phyloP scores from a whole-genome alignment of 2,113 vertebrate species.

The Leucosticte australis region DNA sequence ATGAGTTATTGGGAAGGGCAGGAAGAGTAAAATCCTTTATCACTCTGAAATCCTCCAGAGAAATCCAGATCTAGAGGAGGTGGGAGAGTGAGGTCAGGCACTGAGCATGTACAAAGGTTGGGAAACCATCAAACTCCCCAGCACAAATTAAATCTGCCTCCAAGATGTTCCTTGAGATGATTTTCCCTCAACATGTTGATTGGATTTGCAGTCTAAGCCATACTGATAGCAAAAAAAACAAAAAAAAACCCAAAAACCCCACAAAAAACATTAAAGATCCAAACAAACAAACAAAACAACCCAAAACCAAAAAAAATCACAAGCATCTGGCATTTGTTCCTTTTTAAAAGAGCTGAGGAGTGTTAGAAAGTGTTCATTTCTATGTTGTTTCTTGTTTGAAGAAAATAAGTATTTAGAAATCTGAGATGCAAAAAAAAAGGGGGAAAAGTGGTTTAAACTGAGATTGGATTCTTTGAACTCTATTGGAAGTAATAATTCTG shows the following conservation, averaged over 20 bases:
- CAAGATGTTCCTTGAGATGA: background rate
- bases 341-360: background rate
- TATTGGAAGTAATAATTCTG: background rate
- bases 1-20: background rate
- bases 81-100: background rate
- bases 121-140: background rate
- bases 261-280: background rate
- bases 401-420: background rate
- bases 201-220: background rate
- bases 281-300: background rate
- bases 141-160: background rate
- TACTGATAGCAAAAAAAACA: fast-evolving
- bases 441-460: fast-evolving
- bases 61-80: background rate
- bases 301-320: no score
- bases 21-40: background rate
- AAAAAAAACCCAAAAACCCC: no score
- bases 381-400: background rate
- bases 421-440: background rate
- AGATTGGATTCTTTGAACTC: background rate
- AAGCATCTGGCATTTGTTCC: background rate
- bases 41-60: background rate
- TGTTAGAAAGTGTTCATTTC: background rate
- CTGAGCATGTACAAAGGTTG: fast-evolving
- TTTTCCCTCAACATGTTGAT: background rate